Conservation (phyloP, 2,888 invertebrate species). For the Seira musarum region DNA sequence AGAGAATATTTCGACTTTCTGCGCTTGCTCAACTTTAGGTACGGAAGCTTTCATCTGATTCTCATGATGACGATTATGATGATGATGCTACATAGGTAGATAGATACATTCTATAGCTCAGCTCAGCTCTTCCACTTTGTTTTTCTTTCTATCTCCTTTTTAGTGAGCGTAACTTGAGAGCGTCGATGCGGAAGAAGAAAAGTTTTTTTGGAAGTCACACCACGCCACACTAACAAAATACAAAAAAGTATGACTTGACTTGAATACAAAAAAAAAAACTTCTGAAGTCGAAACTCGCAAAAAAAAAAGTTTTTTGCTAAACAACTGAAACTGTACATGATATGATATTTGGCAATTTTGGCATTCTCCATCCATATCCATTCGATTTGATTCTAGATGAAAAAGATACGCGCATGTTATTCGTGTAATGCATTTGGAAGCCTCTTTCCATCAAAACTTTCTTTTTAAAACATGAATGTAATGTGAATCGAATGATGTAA, state of each 20-base stretch:
- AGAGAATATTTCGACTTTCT: neutral
- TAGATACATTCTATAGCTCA: too few relatives aligned
- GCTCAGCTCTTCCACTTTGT: too few relatives aligned
- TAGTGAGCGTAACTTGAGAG: conserved; percentile 16
- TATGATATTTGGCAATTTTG: neutral
- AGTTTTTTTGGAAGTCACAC: conserved; percentile 25
- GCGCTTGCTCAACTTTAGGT: conserved; percentile 3
- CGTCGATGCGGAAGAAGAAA: conserved; percentile 57
- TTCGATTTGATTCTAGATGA: too few relatives aligned
- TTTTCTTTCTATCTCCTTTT: neutral
- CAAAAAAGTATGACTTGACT: conserved; percentile 11
- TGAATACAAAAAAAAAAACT: neutral
- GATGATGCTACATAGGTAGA: neutral
- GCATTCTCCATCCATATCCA: neutral
- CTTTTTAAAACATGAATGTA: neutral
- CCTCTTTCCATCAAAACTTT: neutral
- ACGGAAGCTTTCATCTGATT: conserved; percentile 18
- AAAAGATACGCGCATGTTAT: neutral
- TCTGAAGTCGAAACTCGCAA: too few relatives aligned
- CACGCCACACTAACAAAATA: neutral
- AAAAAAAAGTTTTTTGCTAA: neutral
- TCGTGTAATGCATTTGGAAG: conserved; percentile 1
- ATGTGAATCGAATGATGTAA: conserved; percentile 2
- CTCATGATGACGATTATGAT: neutral
- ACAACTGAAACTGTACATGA: neutral